phyloP scores from a whole-genome alignment of 2,888 invertebrate genomes.

The Reticulitermes lucifugus region DNA sequence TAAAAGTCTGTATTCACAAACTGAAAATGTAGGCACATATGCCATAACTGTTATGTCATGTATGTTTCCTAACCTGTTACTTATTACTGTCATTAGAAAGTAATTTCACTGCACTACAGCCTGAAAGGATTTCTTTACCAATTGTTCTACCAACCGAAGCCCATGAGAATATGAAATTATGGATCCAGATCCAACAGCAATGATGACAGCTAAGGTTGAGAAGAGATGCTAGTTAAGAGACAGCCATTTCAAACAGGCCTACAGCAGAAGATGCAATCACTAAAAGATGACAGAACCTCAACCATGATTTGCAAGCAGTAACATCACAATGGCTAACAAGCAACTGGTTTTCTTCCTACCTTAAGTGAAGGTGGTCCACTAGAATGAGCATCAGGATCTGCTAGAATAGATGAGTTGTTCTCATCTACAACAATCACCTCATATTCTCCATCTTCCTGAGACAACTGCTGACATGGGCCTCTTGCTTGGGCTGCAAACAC shows the following conservation, averaged over 20 bases:
- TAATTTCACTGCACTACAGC: no score
- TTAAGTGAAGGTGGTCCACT: constrained; percentile 85
- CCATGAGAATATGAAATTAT: background rate
- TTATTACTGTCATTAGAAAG: no score
- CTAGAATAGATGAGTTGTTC: constrained; percentile 84
- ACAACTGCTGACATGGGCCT: constrained; percentile 63
- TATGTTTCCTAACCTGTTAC: no score
- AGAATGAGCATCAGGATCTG: constrained; percentile 76
- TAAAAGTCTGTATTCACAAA: no score
- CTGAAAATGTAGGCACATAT: no score
- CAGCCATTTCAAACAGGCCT: background rate
- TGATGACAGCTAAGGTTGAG: background rate
- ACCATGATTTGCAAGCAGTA: background rate
- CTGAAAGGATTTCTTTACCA: no score
- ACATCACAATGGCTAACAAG: background rate
- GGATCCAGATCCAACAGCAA: background rate
- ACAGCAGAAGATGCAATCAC: constrained; percentile 1
- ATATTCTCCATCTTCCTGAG: constrained; percentile 85
- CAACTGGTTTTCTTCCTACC: constrained; percentile 66
- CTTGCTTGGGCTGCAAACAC: constrained; percentile 58
- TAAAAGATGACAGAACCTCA: background rate
- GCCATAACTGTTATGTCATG: no score
- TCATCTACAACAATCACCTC: constrained; percentile 92
- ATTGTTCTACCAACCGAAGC: background rate
- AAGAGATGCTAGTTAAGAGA: background rate